phyloP scores from a whole-genome alignment of 1,140 invertebrate genomes.

The Cryptotermes secundus region DNA sequence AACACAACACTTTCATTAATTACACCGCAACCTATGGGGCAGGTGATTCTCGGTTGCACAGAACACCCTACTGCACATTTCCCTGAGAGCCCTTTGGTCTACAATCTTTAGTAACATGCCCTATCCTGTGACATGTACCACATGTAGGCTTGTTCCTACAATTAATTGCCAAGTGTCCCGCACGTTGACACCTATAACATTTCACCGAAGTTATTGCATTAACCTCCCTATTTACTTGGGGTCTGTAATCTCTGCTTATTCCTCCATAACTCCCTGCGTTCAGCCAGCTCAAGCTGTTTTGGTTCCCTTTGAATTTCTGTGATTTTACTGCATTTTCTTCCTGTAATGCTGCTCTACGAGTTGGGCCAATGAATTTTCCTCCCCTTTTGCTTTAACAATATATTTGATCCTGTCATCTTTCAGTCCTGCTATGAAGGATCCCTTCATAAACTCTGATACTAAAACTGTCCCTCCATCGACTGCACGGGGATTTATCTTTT shows the following conservation, averaged over 20 bases:
- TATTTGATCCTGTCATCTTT: conserved; percentile 16
- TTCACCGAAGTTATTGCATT: not conserved
- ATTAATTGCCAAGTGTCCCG: not conserved
- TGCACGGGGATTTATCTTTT: no score
- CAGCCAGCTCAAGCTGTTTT: not conserved
- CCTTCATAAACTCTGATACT: not conserved
- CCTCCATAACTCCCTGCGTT: not conserved
- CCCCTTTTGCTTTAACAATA: no score
- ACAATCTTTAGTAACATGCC: not conserved
- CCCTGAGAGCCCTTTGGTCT: not conserved
- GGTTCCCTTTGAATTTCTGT: not conserved
- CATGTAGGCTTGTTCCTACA: not conserved
- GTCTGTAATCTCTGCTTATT: not conserved
- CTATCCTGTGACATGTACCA: not conserved
- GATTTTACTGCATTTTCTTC: conserved; percentile 1
- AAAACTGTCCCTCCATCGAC: not conserved
- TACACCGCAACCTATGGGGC: not conserved
- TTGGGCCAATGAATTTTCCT: not conserved
- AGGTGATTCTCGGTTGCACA: not conserved
- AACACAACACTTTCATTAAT: not conserved
- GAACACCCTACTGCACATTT: not conserved
- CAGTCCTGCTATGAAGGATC: not conserved
- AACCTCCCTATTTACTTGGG: not conserved
- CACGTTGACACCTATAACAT: not conserved
- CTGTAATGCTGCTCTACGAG: not conserved